Base-by-base conservation (phyloP, 2,888 invertebrate species). In the Synanthedon tipuliformis region DNA sequence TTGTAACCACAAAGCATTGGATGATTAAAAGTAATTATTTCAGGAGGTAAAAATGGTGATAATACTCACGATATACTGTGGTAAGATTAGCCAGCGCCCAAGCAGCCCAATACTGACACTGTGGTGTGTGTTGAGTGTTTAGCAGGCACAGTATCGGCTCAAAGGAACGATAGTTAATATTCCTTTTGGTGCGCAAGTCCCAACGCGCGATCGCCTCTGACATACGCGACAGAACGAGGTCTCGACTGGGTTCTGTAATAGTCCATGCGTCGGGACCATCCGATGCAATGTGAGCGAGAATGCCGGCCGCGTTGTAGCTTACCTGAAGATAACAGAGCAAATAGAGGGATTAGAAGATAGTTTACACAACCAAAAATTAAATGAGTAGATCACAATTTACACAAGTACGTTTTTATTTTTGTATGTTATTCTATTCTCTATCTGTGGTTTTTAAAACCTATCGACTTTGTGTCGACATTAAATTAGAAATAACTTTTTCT, bases 21-120 rank as follows among this genome's bases (percentile, higher is more conserved):
- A 27, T 7, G 27, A 27, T 5, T 27, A 45, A 11, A 7, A 45
- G 45, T 45, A 13, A 45, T 13, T 8, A 49, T 18, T 5, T 49
- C 11, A 49, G 10, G 0, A 15, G 49, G n/a, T 49, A 4, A 8
- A 15, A 15, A 11, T 7, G 5, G 10, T 49, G 16, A 16, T 7
- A 7, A 55, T 62, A 93, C 94, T 92, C 81, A 95, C 96, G 94
- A 76, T 96, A 96, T 34, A 97, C 95, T 56, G 91, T 93, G 51
- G 98, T 99, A 57, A 99, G 90, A 85, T 99, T 99, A 51, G 98
- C 97, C 56, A 99, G 88, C 0, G 98, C 98, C 98, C 98, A 99
- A 7, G 95, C 94, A 3, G 98, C 97, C 98, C 98, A 98, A 75
- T 96, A 94, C 75, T 97, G 97, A 76, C 96, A 97, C 74, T 95